Conservation (phyloP, 1,140 invertebrate genomes). For the Nomia melanderi region DNA sequence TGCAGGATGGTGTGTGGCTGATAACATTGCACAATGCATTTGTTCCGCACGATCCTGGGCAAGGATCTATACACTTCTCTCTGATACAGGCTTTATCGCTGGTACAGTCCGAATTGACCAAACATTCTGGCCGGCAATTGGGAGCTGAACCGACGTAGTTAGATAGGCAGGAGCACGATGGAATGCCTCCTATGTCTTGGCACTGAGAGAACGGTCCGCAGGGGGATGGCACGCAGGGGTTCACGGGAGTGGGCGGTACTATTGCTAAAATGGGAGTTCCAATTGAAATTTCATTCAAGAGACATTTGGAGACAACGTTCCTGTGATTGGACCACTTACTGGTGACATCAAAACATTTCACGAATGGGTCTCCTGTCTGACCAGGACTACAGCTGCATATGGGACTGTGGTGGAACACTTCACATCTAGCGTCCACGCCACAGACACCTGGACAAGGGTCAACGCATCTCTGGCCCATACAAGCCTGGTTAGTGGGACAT, state of each 20-base stretch:
- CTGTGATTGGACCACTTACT: slow-evolving; percentile 75
- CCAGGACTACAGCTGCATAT: slow-evolving; percentile 79
- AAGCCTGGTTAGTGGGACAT: slow-evolving; percentile 79
- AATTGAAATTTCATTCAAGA: neutral
- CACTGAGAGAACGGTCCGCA: slow-evolving; percentile 84
- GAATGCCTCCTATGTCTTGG: slow-evolving; percentile 78
- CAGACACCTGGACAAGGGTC: slow-evolving; percentile 83
- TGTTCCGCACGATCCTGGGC: slow-evolving; percentile 87
- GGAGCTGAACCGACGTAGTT: slow-evolving; percentile 85
- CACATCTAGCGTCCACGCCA: slow-evolving; percentile 82
- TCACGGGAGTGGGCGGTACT: slow-evolving; percentile 42
- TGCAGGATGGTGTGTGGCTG: slow-evolving; percentile 83
- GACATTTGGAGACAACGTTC: neutral
- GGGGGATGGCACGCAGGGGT: slow-evolving; percentile 81
- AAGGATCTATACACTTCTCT: slow-evolving; percentile 88
- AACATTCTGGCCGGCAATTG: slow-evolving; percentile 87
- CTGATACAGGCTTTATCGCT: slow-evolving; percentile 87
- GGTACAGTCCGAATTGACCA: slow-evolving; percentile 87
- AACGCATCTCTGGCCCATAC: slow-evolving; percentile 79
- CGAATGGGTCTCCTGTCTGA: slow-evolving; percentile 82
- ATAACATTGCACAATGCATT: slow-evolving; percentile 83
- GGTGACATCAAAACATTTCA: slow-evolving; percentile 78
- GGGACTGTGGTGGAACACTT: slow-evolving; percentile 80
- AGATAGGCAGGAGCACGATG: slow-evolving; percentile 82
- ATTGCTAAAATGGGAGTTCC: slow-evolving; percentile 33